Evolutionary conservation across 1,140 invertebrate species (phyloP).

Genomic region (Psix sp.): DNA sequence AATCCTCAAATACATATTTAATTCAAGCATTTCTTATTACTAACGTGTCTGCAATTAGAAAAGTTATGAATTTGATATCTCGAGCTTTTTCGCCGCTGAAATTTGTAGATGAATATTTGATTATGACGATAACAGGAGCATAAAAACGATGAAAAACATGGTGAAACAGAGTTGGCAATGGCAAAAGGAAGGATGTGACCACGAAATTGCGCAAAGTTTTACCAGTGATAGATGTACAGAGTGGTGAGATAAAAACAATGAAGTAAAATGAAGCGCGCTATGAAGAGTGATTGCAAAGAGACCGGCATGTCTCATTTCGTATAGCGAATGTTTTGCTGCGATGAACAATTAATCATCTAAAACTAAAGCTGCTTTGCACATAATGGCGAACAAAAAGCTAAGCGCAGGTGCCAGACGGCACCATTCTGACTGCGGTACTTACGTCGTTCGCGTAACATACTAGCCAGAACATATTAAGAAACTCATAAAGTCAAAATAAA

Average conservation of each 20-base stretch:
- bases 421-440: slow-evolving; percentile 53
- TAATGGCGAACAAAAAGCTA: slow-evolving; percentile 36
- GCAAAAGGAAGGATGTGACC: slow-evolving; percentile 11
- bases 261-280: slow-evolving; percentile 17
- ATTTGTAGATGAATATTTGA: too few relatives aligned
- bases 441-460: slow-evolving; percentile 52
- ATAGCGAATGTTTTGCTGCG: slow-evolving; percentile 13
- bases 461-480: slow-evolving; percentile 47
- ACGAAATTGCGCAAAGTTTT: slow-evolving; percentile 13
- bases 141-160: slow-evolving; percentile 13
- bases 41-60: too few relatives aligned
- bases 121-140: background rate
- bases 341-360: slow-evolving; percentile 35
- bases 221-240: slow-evolving; percentile 7
- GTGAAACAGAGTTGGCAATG: slow-evolving; percentile 10
- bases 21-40: too few relatives aligned
- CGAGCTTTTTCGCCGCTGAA: background rate
- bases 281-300: slow-evolving; percentile 6
- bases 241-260: slow-evolving; percentile 8
- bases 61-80: too few relatives aligned
- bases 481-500: slow-evolving; percentile 47
- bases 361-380: slow-evolving; percentile 22
- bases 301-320: background rate
- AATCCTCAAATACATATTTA: too few relatives aligned
- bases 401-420: slow-evolving; percentile 34